A percentile compares a stretch with the other conserved stretches of the same genome.
Evolutionary conservation across 1,140 invertebrate genomes (phyloP).

Genomic region (Venturia canescens): DNA sequence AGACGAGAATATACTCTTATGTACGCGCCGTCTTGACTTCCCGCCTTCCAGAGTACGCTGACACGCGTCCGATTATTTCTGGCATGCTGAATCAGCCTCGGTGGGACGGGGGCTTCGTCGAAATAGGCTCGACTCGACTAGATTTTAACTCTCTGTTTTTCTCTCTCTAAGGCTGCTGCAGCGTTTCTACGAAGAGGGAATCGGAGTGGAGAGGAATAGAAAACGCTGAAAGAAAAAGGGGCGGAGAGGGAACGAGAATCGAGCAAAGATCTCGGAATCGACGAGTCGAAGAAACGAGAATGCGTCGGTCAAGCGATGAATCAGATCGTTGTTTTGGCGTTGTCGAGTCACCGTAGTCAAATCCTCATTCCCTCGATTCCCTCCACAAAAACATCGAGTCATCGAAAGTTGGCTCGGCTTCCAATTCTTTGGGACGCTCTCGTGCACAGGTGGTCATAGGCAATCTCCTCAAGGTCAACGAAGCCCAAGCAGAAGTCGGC

Average conservation of each 20-base stretch:
- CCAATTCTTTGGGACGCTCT: constrained; percentile 24
- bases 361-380: no score
- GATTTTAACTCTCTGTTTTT: neutral
- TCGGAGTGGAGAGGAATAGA: neutral
- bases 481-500: neutral
- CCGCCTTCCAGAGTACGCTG: constrained; percentile 46
- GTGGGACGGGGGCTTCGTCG: constrained; percentile 28
- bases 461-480: constrained; percentile 30
- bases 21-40: constrained; percentile 8
- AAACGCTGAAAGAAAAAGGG: neutral
- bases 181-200: neutral
- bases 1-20: constrained; percentile 28
- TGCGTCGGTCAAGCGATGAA: constrained; percentile 10
- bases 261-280: neutral
- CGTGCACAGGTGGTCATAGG: constrained; percentile 26
- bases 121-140: constrained; percentile 38
- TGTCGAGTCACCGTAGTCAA: constrained; percentile 18
- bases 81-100: constrained; percentile 41
- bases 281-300: no score
- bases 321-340: constrained; percentile 38
- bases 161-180: neutral
- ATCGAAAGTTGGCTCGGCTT: constrained; percentile 12
- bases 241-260: neutral
- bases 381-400: neutral
- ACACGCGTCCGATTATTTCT: constrained; percentile 43